Base-by-base conservation (phyloP, 2,113 vertebrate species). In the Caretta caretta region DNA sequence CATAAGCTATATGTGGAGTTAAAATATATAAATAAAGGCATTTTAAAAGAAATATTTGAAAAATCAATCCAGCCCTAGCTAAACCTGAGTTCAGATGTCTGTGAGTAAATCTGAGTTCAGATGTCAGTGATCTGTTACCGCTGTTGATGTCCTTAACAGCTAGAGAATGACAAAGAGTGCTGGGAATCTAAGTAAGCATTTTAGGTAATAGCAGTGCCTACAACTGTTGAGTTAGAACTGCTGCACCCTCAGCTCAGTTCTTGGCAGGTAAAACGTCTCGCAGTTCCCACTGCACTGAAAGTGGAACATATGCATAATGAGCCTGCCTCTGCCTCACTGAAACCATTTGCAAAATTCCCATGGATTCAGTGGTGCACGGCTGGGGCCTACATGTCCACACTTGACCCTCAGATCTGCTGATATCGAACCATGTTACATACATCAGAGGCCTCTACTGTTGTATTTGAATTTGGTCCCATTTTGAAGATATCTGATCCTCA, bases 171-270 rank as follows among this genome's bases (percentile, higher is more conserved):
- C 84, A 79, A 0, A 20, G 89, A 42, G 42, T 54, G 53, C 53
- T 54, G 53, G 50, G 53, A 54, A 91, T 24, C 48, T 53, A 4
- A 0, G 0, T 1, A 78, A 25, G 29, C 9, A 0, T 1, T 84
- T 84, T 0, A 76, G 69, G 90, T 46, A 48, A 25, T 0, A 3
- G 88, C 27, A 75, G 25, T 20, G 1, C 24, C 76, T 90, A 20
- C 24, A 82, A 48, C 10, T 12, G 5, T 38, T 72, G n/a, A 22
- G 3, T 5, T 38, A 72, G 65, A 38, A 72, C n/a, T 72, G 19
- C 19, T 19, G 65, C 65, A 22, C n/a, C 1, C 4, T 38, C 19
- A 38, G 65, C n/a, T 38, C n/a, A 72, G 5, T 22, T 72, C n/a
- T 38, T n/a, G 35, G 5, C 31, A 38, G 16, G 65, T 22, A 38